Evolutionary conservation across 2,888 invertebrate species (phyloP).

Genomic region (Dolomedes plantarius): DNA sequence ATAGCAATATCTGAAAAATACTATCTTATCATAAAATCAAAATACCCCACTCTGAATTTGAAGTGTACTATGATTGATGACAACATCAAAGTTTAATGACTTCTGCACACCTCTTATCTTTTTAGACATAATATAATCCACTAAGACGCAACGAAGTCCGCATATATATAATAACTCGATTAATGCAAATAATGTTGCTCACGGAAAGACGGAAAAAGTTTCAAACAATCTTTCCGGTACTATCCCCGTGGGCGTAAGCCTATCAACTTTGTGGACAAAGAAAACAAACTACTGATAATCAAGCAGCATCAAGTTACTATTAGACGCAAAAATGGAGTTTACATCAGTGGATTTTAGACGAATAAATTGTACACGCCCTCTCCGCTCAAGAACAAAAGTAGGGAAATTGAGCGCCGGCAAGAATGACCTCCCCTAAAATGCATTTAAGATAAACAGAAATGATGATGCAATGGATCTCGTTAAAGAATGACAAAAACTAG

Average conservation of each 20-base stretch:
- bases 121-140: neutral
- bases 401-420: no score
- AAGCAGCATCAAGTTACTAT: slow-evolving; percentile 34
- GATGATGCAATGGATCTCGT: no score
- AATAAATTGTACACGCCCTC: neutral
- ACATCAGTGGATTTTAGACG: slow-evolving; percentile 33
- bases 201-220: slow-evolving; percentile 30
- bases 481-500: no score
- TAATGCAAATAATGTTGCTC: slow-evolving; percentile 61
- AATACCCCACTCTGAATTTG: neutral
- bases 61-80: neutral
- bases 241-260: slow-evolving; percentile 55
- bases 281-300: slow-evolving; percentile 62
- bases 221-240: slow-evolving; percentile 39
- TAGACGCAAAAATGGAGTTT: slow-evolving; percentile 52
- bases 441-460: no score
- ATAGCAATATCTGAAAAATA: no score
- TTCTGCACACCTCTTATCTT: neutral
- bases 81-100: neutral
- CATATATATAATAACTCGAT: slow-evolving; percentile 57
- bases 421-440: no score
- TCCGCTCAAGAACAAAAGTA: neutral
- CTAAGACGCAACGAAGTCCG: slow-evolving; percentile 32
- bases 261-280: slow-evolving; percentile 42
- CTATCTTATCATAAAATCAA: no score